phyloP scores from a whole-genome alignment of 2,888 invertebrate species.

The Fragum whitleyi region DNA sequence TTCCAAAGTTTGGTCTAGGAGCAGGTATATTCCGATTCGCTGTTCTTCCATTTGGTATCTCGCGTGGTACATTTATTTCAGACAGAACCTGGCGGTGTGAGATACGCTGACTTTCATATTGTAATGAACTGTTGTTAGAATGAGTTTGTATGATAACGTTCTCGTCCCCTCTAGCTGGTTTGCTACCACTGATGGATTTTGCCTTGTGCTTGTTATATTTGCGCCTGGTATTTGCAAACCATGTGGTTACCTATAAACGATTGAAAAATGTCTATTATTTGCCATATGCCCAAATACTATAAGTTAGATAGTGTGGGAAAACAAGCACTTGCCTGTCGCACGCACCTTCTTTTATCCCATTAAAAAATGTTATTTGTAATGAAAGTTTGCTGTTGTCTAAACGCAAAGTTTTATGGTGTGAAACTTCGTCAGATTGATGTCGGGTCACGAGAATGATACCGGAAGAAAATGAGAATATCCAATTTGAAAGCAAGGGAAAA shows the following conservation, averaged over 20 bases:
- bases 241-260: conserved; percentile 38
- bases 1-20: neutral
- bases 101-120: neutral
- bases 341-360: neutral
- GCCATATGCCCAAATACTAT: too few relatives aligned
- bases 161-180: neutral
- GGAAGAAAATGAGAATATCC: too few relatives aligned
- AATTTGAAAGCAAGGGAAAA: too few relatives aligned
- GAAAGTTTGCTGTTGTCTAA: too few relatives aligned
- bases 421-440: too few relatives aligned
- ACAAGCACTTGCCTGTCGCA: neutral
- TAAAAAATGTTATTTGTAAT: too few relatives aligned
- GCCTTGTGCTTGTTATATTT: neutral
- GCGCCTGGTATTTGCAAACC: conserved; percentile 47
- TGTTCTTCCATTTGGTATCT: neutral
- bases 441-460: too few relatives aligned
- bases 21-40: neutral
- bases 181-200: neutral
- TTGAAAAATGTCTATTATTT: neutral
- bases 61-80: neutral
- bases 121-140: neutral
- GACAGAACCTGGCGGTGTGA: neutral
- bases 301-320: neutral
- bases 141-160: neutral
- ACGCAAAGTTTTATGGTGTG: too few relatives aligned